Base-by-base conservation (phyloP, 2,797 vertebrate genomes). In the Poecile montanus region DNA sequence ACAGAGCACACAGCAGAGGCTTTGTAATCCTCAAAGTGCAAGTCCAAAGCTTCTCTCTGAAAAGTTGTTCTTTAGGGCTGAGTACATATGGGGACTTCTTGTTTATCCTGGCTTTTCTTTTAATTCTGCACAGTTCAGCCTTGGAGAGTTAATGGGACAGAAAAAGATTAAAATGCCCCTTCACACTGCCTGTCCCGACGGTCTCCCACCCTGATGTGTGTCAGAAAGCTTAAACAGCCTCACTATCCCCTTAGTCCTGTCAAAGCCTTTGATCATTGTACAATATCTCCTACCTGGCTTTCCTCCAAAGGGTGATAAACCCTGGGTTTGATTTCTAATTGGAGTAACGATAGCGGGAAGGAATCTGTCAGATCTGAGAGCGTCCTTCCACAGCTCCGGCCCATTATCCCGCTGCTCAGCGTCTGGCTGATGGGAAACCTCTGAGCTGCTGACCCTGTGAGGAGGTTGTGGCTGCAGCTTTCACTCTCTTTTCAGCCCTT, bases 131-230 rank as follows among this genome's bases (percentile, higher is more conserved):
- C 44, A 29, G 30, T 47, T 79, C 74, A 60, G 93, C 75, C 68
- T 75, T 45, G 78, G 70, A 72, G 87, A 85, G 91, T 63, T 94
- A 93, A 85, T 92, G 85, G 95, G 81, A 88, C 93, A 75, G 85
- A 78, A 87, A 92, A 92, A 89, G 94, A 95, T 91, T 74, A 88
- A 95, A 94, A 92, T 89, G 78, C 32, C 89, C 91, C 87, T 92
- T 93, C 68, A 32, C 68, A 10, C 57, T 8, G 74, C 92, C 65
- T 89, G 90, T 95, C 80, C 86, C 5, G 6, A 45, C 11, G 5
- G 45, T 23, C 89, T 72, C 68, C 1, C 77, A 29, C 85, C 92
- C 91, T 10, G 50, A 29, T 53, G 82, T 40, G 77, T 92, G 38
- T 88, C 87, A 91, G 89, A 88, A 61, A 56, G 92, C 93, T 91